These are phyloP conservation scores for Anoplius nigerrimus DNA, from an alignment of 2,888 invertebrate species.

Conservation along the genomic window DNA sequence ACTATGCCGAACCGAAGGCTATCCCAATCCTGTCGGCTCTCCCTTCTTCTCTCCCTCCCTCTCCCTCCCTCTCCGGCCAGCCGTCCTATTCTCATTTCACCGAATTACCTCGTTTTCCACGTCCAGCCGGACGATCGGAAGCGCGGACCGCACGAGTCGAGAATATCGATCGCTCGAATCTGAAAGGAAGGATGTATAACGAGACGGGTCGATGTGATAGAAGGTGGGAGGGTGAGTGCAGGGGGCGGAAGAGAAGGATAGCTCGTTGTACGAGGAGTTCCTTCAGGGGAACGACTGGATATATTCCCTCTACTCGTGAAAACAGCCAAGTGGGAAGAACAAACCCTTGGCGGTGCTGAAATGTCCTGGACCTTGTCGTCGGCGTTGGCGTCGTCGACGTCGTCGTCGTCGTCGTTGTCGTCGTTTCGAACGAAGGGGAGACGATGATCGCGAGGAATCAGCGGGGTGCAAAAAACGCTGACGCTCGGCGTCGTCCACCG, in stretches of 20 bases:
- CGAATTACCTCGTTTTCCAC: conserved; percentile 42
- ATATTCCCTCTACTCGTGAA: conserved; percentile 30
- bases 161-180: conserved; percentile 38
- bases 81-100: conserved; percentile 30
- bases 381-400: conserved; percentile 17
- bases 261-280: conserved; percentile 15
- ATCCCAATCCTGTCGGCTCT: background rate
- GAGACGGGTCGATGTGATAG: conserved; percentile 15
- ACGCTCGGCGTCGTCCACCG: conserved; percentile 44
- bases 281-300: background rate
- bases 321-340: conserved; percentile 26
- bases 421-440: conserved; percentile 36
- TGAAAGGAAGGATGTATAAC: conserved; percentile 37
- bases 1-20: conserved; percentile 3
- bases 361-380: conserved; percentile 17
- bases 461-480: conserved; percentile 55
- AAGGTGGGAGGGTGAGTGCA: conserved; percentile 6
- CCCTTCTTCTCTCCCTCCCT: background rate
- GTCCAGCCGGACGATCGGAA: conserved; percentile 34
- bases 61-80: background rate
- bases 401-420: conserved; percentile 31
- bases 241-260: conserved; percentile 3
- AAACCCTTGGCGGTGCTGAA: conserved; percentile 13
- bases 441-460: conserved; percentile 46
- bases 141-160: conserved; percentile 35